phyloP scores from a whole-genome alignment of 2,888 invertebrate genomes.

The Dryobota labecula region DNA sequence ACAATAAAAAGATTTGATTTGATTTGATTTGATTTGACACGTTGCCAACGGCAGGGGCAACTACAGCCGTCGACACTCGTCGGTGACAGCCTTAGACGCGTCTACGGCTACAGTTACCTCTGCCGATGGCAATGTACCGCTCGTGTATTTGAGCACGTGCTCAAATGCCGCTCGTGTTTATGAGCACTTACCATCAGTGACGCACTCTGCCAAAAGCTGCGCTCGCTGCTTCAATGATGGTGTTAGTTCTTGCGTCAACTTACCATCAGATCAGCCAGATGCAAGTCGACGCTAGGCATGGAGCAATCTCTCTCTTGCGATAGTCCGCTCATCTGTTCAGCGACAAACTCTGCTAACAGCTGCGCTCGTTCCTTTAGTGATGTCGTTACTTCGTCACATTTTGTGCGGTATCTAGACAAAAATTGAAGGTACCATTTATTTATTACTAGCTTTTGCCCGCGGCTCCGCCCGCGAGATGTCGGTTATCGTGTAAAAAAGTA shows the following conservation, averaged over 20 bases:
- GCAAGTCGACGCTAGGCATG: constrained; percentile 83
- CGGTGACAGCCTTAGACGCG: too few species aligned
- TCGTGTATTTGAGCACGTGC: too few species aligned
- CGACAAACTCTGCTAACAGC: constrained; percentile 87
- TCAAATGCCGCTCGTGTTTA: too few species aligned
- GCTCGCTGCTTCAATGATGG: constrained; percentile 75
- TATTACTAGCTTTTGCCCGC: not conserved
- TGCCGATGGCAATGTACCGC: too few species aligned
- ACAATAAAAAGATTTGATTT: too few species aligned
- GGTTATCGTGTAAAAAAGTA: too few species aligned
- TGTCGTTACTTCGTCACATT: constrained; percentile 82
- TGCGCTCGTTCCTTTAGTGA: constrained; percentile 47
- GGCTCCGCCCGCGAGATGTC: not conserved
- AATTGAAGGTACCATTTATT: not conserved
- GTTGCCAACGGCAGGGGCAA: too few species aligned
- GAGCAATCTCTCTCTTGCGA: constrained; percentile 84
- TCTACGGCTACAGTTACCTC: too few species aligned
- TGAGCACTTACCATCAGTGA: too few species aligned
- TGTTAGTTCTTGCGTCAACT: constrained; percentile 4
- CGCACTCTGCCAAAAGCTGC: constrained; percentile 86
- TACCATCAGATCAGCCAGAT: constrained; percentile 87
- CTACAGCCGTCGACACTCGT: too few species aligned
- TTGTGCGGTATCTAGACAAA: constrained; percentile 79
- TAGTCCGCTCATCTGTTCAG: constrained; percentile 88
- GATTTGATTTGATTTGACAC: too few species aligned